phyloP scores from a whole-genome alignment of 2,113 vertebrate genomes.

The Esox niger region DNA sequence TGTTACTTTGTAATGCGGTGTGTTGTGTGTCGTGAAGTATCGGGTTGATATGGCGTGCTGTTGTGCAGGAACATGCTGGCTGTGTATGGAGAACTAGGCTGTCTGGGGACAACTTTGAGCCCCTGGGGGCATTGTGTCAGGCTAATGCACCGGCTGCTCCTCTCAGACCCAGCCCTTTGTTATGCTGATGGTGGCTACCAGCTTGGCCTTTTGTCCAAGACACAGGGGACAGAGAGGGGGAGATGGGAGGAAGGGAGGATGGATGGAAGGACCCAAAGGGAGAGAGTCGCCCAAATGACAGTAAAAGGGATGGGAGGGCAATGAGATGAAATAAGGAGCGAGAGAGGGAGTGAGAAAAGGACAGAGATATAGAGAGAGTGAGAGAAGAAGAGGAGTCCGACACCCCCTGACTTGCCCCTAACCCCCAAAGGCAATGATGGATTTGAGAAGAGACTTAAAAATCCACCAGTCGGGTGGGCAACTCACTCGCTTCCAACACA shows the following conservation, averaged over 20 bases:
- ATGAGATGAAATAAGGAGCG: constrained; percentile 32
- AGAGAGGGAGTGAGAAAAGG: constrained; percentile 18
- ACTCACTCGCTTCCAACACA: constrained; percentile 51
- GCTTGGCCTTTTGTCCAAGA: constrained; percentile 56
- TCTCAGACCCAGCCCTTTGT: constrained; percentile 74
- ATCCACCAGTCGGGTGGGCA: constrained; percentile 65
- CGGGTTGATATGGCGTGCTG: too few species aligned
- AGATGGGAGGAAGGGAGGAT: constrained; percentile 3
- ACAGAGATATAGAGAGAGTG: constrained; percentile 22
- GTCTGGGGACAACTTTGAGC: constrained; percentile 30
- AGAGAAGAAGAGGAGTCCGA: constrained; percentile 37
- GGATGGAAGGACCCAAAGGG: constrained; percentile 20
- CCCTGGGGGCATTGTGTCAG: constrained; percentile 52
- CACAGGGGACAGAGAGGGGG: constrained; percentile 6
- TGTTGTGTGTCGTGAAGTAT: constrained; percentile 31
- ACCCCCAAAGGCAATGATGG: constrained; percentile 72
- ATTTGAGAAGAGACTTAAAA: constrained; percentile 76
- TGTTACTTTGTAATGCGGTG: constrained; percentile 11
- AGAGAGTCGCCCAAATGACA: not conserved
- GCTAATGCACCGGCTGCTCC: constrained; percentile 59
- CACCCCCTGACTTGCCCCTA: constrained; percentile 58
- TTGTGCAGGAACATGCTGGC: not conserved
- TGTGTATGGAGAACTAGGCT: constrained; percentile 3
- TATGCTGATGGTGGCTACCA: constrained; percentile 76
- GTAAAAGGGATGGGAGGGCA: constrained; percentile 11